These are phyloP conservation scores for Isotomurus palustris DNA, from an alignment of 2,888 invertebrate species.

Conservation along the genomic window DNA sequence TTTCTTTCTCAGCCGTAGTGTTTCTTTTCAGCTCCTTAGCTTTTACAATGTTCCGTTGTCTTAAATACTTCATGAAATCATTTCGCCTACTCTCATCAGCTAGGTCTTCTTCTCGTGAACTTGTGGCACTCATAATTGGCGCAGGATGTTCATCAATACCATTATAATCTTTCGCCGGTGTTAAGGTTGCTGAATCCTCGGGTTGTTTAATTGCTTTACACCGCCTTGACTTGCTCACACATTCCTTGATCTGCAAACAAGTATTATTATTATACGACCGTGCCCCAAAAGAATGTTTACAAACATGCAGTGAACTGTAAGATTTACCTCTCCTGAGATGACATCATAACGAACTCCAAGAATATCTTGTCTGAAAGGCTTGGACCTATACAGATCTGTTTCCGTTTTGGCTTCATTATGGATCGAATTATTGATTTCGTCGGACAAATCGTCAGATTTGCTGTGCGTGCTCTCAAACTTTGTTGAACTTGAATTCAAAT, in stretches of 20 bases:
- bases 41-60: slow-evolving; percentile 14
- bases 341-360: slow-evolving; percentile 64
- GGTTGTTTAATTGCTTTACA: too few species aligned
- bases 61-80: slow-evolving; percentile 31
- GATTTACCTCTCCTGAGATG: slow-evolving; percentile 57
- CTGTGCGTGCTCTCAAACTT: not conserved
- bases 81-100: not conserved
- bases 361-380: slow-evolving; percentile 64
- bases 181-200: too few species aligned
- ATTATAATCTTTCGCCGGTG: too few species aligned
- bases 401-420: slow-evolving; percentile 9
- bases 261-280: too few species aligned
- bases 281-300: too few species aligned
- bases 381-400: not conserved
- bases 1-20: slow-evolving; percentile 17
- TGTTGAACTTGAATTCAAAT: not conserved
- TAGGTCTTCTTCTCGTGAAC: not conserved
- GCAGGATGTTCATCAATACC: too few species aligned
- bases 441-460: slow-evolving; percentile 1
- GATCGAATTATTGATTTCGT: too few species aligned
- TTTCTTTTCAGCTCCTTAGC: slow-evolving; percentile 20
- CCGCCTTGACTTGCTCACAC: too few species aligned
- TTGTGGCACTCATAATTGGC: too few species aligned
- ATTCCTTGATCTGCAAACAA: too few species aligned
- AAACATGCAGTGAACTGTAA: too few species aligned